phyloP scores from a whole-genome alignment of 2,888 invertebrate genomes.

The Meliscaeva auricollis region DNA sequence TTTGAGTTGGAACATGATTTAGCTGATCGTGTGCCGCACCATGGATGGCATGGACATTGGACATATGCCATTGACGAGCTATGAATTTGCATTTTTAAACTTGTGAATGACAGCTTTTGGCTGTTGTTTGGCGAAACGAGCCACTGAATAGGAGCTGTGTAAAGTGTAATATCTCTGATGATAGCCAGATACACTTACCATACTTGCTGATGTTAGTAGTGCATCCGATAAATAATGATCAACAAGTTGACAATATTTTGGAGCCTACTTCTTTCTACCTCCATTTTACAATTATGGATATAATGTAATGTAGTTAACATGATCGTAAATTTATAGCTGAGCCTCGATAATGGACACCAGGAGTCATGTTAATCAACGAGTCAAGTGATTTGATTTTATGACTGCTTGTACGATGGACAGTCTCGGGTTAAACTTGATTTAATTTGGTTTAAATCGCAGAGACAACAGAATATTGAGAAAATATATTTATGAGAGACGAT shows the following conservation, averaged over 20 bases:
- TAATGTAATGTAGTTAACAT: constrained; percentile 69
- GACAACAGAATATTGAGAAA: too few species aligned
- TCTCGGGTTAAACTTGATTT: constrained; percentile 13
- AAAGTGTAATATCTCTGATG: constrained; percentile 48
- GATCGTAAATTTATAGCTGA: constrained; percentile 63
- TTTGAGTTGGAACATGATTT: constrained; percentile 72
- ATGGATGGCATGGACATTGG: constrained; percentile 40
- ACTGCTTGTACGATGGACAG: constrained; percentile 44
- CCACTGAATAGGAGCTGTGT: constrained; percentile 41
- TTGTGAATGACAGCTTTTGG: constrained; percentile 40
- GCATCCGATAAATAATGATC: not conserved
- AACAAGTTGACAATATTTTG: constrained; percentile 54
- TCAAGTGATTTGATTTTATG: constrained; percentile 72
- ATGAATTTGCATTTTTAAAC: constrained; percentile 72
- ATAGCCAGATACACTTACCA: constrained; percentile 30
- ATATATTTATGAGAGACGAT: too few species aligned
- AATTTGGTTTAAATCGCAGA: constrained; percentile 8
- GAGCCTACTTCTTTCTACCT: not conserved
- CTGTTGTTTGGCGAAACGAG: constrained; percentile 60
- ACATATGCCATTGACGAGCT: constrained; percentile 36
- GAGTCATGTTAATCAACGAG: constrained; percentile 69
- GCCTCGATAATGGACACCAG: constrained; percentile 67
- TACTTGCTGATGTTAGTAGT: constrained; percentile 12
- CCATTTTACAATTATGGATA: constrained; percentile 14
- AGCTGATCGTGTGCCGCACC: constrained; percentile 51